Base-by-base conservation (phyloP, 1,140 invertebrate species). In the Zaprionus kolodkinae region DNA sequence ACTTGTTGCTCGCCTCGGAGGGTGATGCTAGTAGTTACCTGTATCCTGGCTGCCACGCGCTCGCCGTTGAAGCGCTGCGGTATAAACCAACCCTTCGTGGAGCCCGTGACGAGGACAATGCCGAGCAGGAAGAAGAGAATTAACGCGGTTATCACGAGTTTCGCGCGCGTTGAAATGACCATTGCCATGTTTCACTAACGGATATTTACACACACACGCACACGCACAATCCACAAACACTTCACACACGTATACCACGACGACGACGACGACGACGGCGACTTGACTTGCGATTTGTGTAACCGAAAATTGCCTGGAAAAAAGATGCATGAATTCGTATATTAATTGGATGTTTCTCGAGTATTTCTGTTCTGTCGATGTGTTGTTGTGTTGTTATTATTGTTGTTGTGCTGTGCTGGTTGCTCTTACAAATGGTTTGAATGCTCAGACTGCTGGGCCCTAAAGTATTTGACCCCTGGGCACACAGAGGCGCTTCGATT, bases 141-240 rank as follows among this genome's bases (percentile, higher is more conserved):
- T 60, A 94, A 84, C 13, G 92, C 93, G 80, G 93, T 93, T 80
- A 94, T 93, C 78, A 94, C 94, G 71, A 94, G 88, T 93, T 94
- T 94, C 11, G 94, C 93, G 79, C 94, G 93, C 70, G 92, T 93
- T 15, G 94, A 94, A 78, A 94, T 93, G 73, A 94, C 94, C 94
- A 94, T 94, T 71, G 94, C 94, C 94, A 95, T 95, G 61, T 71
- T 85, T 94, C 15, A 52, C 35, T 30, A 67, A 63, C 78, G 64
- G 48, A 71, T 67, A 54, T 64, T 38, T 52, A 64, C 33, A 38
- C 38, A 64, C 40, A 50, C 36, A 74, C 54, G 62, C 57, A 65
- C 78, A 56, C 62, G 33, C 50, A 66, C 43, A 63, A 64, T 57
- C 60, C 15, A 54, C 5, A 13, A 35, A 35, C 6, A 30, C 27